Conservation (phyloP, 2,888 invertebrate species). For the Palloptera scutellata region DNA sequence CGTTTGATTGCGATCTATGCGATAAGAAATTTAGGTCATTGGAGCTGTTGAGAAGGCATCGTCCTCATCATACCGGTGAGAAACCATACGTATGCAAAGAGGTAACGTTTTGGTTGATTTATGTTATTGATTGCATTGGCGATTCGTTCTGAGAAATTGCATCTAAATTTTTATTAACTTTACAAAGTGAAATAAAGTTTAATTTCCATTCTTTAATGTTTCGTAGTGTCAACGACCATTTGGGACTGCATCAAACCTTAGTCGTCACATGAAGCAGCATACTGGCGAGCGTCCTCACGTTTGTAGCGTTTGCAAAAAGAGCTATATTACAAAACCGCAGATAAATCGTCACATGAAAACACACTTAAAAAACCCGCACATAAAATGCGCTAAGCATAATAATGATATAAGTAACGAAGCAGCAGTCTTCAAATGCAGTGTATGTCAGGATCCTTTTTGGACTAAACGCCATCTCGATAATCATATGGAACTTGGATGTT, state of each 20-base stretch:
- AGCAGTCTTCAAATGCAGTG: conserved; percentile 37
- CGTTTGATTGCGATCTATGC: conserved; percentile 77
- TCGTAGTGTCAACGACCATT: conserved; percentile 78
- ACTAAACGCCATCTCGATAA: conserved; percentile 39
- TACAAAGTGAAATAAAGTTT: too few relatives aligned
- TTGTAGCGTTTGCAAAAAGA: conserved; percentile 70
- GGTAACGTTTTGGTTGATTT: conserved; percentile 59
- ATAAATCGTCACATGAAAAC: conserved; percentile 74
- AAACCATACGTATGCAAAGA: conserved; percentile 73
- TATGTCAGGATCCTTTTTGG: conserved; percentile 44
- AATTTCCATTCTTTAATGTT: too few relatives aligned
- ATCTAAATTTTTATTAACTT: too few relatives aligned
- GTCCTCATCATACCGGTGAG: conserved; percentile 69
- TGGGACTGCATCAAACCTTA: conserved; percentile 82
- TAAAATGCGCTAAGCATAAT: too few relatives aligned
- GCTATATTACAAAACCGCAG: conserved; percentile 84
- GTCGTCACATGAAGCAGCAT: conserved; percentile 77
- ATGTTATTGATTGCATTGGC: too few relatives aligned
- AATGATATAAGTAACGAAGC: conserved; percentile 67
- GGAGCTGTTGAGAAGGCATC: conserved; percentile 79
- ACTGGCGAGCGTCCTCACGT: conserved; percentile 59
- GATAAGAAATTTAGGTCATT: conserved; percentile 73
- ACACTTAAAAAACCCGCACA: too few relatives aligned
- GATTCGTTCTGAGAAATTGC: too few relatives aligned
- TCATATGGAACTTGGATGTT: conserved; percentile 45